Base-by-base conservation (phyloP, 1,140 invertebrate genomes). In the Drosophila orosa region DNA sequence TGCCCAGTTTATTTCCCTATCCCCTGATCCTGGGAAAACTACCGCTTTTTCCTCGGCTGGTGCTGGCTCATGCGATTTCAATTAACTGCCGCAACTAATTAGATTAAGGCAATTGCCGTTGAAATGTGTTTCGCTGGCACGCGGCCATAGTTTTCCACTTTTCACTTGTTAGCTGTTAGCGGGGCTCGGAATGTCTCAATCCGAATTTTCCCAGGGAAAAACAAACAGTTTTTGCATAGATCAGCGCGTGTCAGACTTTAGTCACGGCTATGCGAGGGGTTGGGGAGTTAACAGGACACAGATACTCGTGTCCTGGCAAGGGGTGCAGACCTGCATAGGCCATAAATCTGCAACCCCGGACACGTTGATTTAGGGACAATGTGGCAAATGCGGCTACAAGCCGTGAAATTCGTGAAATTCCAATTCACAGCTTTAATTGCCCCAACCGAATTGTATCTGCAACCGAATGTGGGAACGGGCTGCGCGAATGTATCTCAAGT, bases 321-420 rank as follows among this genome's bases (percentile, higher is more conserved):
- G 56, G 52, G 33, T 69, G 76, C 55, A 74, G 40, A 66, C 40
- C 65, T 58, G 68, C 68, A 71, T 71, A 40, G 68, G 42, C 67
- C 59, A 84, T 80, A 87, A 87, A 80, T 87, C 74, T 71, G 47
- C 44, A 59, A 48, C 71, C 39, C 67, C 56, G 73, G 55, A 69
- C 65, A 78, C 73, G 82, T 76, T 86, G 83, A 86, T 87, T 86
- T 86, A 83, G 54, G 65, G 73, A 86, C 83, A 86, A 79, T 83
- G 83, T 83, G 84, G 79, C 75, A 86, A 86, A 86, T 72, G 79
- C 83, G 83, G 83, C 83, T 87, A 86, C 82, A 86, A 82, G 82
- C 79, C 74, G 58, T 78, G 66, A 71, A 71, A 59, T 72, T 72
- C 74, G 58, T 78, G 66, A 71, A 71, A 59, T 72, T 72, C 44